Base-by-base conservation (phyloP, 2,888 invertebrate genomes). In the Pristionchus exspectatus region DNA sequence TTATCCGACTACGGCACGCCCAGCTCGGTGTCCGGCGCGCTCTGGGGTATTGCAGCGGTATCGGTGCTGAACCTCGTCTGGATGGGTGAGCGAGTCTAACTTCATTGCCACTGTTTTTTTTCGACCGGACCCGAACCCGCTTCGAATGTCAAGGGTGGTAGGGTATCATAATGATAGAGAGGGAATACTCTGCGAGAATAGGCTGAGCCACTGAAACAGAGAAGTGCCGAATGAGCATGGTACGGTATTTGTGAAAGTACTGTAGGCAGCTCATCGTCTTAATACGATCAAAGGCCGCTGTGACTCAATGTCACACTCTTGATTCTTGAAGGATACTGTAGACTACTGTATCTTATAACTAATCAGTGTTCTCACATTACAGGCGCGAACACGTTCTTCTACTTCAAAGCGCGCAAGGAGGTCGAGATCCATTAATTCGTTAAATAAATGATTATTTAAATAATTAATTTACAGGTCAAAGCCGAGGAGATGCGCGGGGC, bases 381-480 rank as follows among this genome's bases (percentile, higher is more conserved):
- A 77, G 74, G 30, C 38, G 44, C 30, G 16, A 27, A 30, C 44
- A 44, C 44, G 33, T 44, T 44, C 74, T 77, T 77, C 44, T 77
- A 38, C 74, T 77, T 77, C 74, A 77, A 77, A 44, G 44, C 74
- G 21, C 74, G 74, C 74, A 77, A 77, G 74, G 74, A 77, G 74
- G 44, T 77, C 21, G 14, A 38, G 12, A 74, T 38, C 21, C 3
- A 21, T 9, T 77, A 33, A 18, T 72, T 30, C 27, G 24, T 27
- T 7, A 69, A 33, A 14, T 33, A 30, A 44, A 24, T 44, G 21
- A 27, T 24, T 77, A 50, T 2, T 69, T 27, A 44, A 77, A 0
- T 18, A 77, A 24, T 9, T 44, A 27, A 18, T 24, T 5, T 44
- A 2, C 69, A 69, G 69, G 30, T 30, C 69, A 69, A 69, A 69